Evolutionary conservation across 1,140 invertebrate species (phyloP).

Genomic region (Sarcophaga peregrina): DNA sequence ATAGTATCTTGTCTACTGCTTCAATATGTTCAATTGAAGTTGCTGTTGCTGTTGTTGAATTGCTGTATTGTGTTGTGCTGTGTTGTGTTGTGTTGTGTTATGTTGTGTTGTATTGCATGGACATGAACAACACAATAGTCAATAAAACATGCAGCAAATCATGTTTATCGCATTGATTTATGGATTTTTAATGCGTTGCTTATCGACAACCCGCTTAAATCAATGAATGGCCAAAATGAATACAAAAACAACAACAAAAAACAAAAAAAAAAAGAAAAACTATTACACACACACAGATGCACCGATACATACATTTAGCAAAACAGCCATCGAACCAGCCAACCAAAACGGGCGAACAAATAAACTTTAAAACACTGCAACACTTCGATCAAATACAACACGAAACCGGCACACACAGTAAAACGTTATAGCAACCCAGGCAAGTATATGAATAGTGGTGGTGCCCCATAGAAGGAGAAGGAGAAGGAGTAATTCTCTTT

Average conservation of each 20-base stretch:
- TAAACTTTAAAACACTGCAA: not conserved
- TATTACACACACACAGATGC: not conserved
- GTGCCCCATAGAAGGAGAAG: too few species aligned
- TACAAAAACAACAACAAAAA: conserved; percentile 9
- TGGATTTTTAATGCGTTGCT: conserved; percentile 67
- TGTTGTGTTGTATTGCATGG: not conserved
- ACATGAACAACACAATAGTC: conserved; percentile 56
- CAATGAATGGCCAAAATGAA: conserved; percentile 50
- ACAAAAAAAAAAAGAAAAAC: not conserved
- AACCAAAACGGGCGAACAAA: conserved; percentile 13
- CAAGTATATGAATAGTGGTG: not conserved
- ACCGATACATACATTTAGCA: not conserved
- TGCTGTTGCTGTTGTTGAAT: not conserved
- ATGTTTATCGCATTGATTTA: conserved; percentile 67
- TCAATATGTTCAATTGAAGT: conserved; percentile 1
- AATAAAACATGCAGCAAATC: conserved; percentile 66
- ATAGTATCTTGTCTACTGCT: not conserved
- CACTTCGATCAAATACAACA: not conserved
- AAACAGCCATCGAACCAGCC: not conserved
- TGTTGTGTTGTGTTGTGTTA: too few species aligned
- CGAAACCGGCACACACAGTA: not conserved
- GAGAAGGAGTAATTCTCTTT: too few species aligned
- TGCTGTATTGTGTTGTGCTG: too few species aligned
- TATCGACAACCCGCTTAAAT: conserved; percentile 64
- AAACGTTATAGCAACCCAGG: conserved; percentile 24